Base-by-base conservation (phyloP, 2,888 invertebrate species). In the Pimpla rufipes region DNA sequence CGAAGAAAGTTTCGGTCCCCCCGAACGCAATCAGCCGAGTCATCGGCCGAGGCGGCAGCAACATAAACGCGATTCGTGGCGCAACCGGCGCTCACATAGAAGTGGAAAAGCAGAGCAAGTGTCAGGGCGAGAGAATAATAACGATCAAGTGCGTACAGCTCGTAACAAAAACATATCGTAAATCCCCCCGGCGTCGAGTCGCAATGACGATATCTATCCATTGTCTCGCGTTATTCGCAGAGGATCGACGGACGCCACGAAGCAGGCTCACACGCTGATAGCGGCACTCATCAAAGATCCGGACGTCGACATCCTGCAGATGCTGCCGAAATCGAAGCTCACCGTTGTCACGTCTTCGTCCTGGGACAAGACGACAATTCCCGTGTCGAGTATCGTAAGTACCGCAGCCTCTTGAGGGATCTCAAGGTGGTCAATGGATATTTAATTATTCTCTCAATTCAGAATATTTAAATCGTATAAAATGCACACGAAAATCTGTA, bases 41-140 rank as follows among this genome's bases (percentile, higher is more conserved):
- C 71, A 99, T 99, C 91, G 99, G 99, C 0, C 96, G 99, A 89
- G 98, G 98, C 40, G 99, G 99, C 67, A 97, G 97, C 94, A 99
- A 99, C 94, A 99, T 99, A 90, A 99, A 99, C 94, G 98, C 99
- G 11, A 99, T 99, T 92, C 95, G 99, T 81, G 98, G 98, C 79
- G 97, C 98, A 73, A 99, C 99, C 40, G 98, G 99, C 81, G 99
- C 99, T 5, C 98, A 99, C 93, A 99, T 99, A 92, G 99, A 99
- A 94, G 98, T 99, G 35, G 99, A 99, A 93, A 99, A 99, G 93
- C 98, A 99, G 94, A 97, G 97, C 92, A 98, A 98, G 94, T 97
- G 98, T 5, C 98, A 98, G 94, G 97, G 97, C 77, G 98, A 99
- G 93, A 95, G 99, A 88, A 97, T 97, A 90, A 98, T 99, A 87